Evolutionary conservation across 2,888 invertebrate species (phyloP), one percentile per base, ranked within the genome.

Genomic region (Petrophora chlorosata): DNA sequence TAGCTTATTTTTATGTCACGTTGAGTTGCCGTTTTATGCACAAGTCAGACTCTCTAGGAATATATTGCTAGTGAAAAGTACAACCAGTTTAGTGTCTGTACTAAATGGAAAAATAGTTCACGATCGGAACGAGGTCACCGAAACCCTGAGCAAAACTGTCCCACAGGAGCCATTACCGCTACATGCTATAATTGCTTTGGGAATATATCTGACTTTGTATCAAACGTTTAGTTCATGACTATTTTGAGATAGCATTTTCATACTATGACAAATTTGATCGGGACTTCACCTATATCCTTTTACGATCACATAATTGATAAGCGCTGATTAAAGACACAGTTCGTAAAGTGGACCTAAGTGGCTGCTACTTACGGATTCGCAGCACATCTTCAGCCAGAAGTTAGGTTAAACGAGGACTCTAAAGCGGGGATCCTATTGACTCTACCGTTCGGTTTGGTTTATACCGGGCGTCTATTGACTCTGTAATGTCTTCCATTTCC

Each of bases 401-500:
- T 81, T 76, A 77, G 74, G 72, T 73, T 71, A 75, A 78, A 82
- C 75, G 76, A 75, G 81, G 72, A 66, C 72, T 78, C 76, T 75
- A 77, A 79, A 80, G 76, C 78, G 71, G 69, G 76, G 72, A 70
- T 76, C 82, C 79, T 80, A 84, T 83, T 82, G 83, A 82, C 79
- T 82, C 80, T 78, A 76, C 78, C 73, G 70, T 79, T 76, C 79
- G 55, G 58, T 61, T 58, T 56, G 61, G 79, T 72, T 78, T 75
- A 74, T 75, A 75, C 76, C 59, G 75, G 70, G 70, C 76, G 73
- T 79, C 85, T 84, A 86, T 87, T 85, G 85, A 86, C 84, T 85
- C 80, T 56, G 82, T 88, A 87, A 88, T 86, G 84, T 85, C 82
- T 75, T 82, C 84, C 84, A 85, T 87, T 88, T 87, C 86, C 83